These are phyloP conservation scores for Zoanthus solanderi DNA, from an alignment of 92 coral and sea anemone genomes.

Conservation along the genomic window DNA sequence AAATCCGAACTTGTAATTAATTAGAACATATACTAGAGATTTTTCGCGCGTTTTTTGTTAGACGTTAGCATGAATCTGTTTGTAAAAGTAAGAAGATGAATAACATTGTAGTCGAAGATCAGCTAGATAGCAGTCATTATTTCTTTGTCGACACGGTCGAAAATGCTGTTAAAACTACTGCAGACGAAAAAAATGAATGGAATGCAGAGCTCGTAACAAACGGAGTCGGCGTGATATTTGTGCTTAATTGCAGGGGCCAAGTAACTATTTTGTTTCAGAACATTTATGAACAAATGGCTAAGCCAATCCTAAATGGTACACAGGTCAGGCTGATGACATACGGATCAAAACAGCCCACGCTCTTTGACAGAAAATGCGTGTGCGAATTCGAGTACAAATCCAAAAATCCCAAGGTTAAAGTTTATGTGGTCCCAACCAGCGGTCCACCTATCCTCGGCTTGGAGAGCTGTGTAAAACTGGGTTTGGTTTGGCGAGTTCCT, in stretches of 20 bases:
- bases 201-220: not conserved
- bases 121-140: conserved; percentile 1
- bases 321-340: not conserved
- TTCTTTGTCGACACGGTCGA: conserved; percentile 11
- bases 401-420: not conserved
- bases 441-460: conserved; percentile 2
- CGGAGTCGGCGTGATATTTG: not conserved
- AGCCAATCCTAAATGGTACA: not conserved
- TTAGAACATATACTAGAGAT: too few relatives aligned
- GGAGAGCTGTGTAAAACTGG: not conserved
- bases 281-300: conserved; percentile 5
- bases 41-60: too few relatives aligned
- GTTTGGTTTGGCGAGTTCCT: too few relatives aligned
- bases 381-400: not conserved
- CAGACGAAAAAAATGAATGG: not conserved
- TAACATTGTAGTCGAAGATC: not conserved
- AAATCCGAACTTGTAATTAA: too few relatives aligned
- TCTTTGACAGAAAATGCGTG: not conserved
- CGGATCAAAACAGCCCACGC: conserved; percentile 17
- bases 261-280: not conserved
- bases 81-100: not conserved
- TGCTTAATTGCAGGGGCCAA: not conserved
- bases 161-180: not conserved
- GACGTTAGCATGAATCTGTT: too few relatives aligned
- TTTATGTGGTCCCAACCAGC: conserved; percentile 9